phyloP scores from a whole-genome alignment of 2,797 vertebrate genomes.

The Pampus argenteus region DNA sequence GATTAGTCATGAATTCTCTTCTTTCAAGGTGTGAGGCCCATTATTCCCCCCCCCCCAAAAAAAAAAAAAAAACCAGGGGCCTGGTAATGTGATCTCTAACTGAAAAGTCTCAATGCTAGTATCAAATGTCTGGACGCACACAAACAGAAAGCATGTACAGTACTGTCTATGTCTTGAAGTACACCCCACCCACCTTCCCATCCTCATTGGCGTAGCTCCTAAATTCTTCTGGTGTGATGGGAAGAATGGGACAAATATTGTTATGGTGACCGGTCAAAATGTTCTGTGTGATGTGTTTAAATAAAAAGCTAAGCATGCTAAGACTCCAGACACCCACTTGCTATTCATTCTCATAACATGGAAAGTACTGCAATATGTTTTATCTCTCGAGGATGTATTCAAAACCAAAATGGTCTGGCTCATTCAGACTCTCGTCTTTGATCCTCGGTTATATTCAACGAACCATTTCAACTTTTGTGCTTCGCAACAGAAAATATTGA shows the following conservation, averaged over 20 bases:
- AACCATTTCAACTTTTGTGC: slow-evolving; percentile 29
- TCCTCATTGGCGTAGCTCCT: slow-evolving; percentile 18
- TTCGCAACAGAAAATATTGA: slow-evolving; percentile 38
- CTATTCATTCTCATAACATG: slow-evolving; percentile 45
- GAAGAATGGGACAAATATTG: slow-evolving; percentile 29
- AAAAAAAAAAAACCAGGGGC: slow-evolving; percentile 46
- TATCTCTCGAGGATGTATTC: slow-evolving; percentile 51
- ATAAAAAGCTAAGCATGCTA: slow-evolving; percentile 30
- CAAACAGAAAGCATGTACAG: slow-evolving; percentile 5
- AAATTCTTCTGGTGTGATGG: slow-evolving; percentile 45
- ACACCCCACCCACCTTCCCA: not conserved
- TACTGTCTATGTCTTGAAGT: slow-evolving; percentile 37
- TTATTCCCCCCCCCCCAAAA: slow-evolving; percentile 33
- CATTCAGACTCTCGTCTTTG: slow-evolving; percentile 41
- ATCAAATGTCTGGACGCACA: slow-evolving; percentile 61
- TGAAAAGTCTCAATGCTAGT: slow-evolving; percentile 72
- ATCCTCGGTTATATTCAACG: slow-evolving; percentile 47
- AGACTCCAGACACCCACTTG: slow-evolving; percentile 41
- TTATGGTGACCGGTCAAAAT: slow-evolving; percentile 52
- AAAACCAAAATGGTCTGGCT: slow-evolving; percentile 45
- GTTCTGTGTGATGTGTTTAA: slow-evolving; percentile 35
- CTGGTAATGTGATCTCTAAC: slow-evolving; percentile 62
- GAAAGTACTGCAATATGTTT: slow-evolving; percentile 54
- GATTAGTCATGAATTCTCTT: slow-evolving; percentile 81
- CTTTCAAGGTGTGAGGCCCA: slow-evolving; percentile 77